Conservation (phyloP, 2,113 vertebrate genomes). For the Phylloscopus trochiloides region DNA sequence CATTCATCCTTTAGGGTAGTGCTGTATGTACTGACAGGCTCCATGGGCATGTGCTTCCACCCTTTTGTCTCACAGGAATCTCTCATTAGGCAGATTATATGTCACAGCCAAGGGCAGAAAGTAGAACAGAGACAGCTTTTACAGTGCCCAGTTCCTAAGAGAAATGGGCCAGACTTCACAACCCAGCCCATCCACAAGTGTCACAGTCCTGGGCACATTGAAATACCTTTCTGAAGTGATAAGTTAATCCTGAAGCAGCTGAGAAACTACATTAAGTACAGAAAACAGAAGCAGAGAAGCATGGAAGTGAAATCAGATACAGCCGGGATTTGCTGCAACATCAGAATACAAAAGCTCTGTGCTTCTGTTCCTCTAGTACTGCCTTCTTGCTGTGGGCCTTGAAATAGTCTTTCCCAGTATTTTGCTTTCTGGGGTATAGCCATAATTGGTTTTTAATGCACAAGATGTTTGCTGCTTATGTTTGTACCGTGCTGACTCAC, state of each 20-base stretch:
- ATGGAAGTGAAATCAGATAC: neutral
- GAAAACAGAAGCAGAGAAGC: neutral
- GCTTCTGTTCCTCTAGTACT: neutral
- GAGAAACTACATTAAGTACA: neutral
- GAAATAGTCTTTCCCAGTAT: neutral
- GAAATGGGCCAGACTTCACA: neutral
- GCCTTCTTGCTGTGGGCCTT: neutral
- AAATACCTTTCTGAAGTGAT: neutral
- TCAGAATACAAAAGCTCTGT: neutral
- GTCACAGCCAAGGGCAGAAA: neutral
- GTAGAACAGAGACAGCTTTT: neutral
- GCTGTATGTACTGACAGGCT: neutral
- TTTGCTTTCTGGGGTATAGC: neutral
- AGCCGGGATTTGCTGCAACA: neutral
- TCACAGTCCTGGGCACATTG: neutral
- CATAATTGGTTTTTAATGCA: neutral
- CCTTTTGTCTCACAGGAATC: neutral
- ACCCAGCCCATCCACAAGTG: neutral
- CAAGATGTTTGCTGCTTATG: neutral
- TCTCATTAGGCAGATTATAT: neutral
- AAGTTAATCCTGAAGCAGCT: neutral
- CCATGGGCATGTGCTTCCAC: neutral
- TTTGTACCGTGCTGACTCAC: slow-evolving; percentile 11
- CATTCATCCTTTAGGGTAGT: neutral
- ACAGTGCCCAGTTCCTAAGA: neutral